These are phyloP conservation scores for Ormia ochracea DNA, from an alignment of 2,888 invertebrate genomes.

Conservation along the genomic window DNA sequence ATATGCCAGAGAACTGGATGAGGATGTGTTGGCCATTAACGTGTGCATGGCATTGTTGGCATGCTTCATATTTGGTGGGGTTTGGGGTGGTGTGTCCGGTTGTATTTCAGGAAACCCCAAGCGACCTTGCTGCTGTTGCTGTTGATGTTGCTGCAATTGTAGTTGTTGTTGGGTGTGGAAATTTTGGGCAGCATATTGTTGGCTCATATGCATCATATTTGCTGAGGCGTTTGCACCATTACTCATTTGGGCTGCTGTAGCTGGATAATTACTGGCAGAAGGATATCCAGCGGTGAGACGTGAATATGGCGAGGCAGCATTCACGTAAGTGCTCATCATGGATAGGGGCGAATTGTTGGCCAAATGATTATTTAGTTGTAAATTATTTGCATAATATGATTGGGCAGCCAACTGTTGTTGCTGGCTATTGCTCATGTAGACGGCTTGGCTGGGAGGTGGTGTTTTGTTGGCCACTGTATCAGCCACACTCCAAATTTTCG, in stretches of 20 bases:
- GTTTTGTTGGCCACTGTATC: constrained; percentile 96
- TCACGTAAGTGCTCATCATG: constrained; percentile 78
- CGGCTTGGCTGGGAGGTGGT: constrained; percentile 80
- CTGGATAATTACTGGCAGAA: constrained; percentile 70
- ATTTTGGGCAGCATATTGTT: constrained; percentile 64
- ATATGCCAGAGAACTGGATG: constrained; percentile 33
- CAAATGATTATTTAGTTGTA: constrained; percentile 64
- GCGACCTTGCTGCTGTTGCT: constrained; percentile 72
- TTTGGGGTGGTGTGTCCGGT: constrained; percentile 93
- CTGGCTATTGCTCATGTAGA: constrained; percentile 67
- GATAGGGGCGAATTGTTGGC: constrained; percentile 76
- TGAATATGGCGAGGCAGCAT: constrained; percentile 78
- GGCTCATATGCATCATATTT: constrained; percentile 68
- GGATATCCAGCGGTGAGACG: constrained; percentile 77
- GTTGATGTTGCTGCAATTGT: constrained; percentile 66
- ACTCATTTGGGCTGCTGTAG: constrained; percentile 66
- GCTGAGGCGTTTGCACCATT: constrained; percentile 73
- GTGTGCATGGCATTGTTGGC: constrained; percentile 26
- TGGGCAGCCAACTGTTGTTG: constrained; percentile 63
- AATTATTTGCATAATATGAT: constrained; percentile 62
- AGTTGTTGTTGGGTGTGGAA: constrained; percentile 64
- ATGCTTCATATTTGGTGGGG: constrained; percentile 94
- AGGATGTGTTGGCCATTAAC: constrained; percentile 40
- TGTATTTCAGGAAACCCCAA: constrained; percentile 91
- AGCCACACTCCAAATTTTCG: constrained; percentile 96